Percentiles rank a stretch among this genome's conserved stretches.
These are phyloP conservation scores for Lasioglossum morio DNA, from an alignment of 2,888 invertebrate species.

Conservation along the genomic window DNA sequence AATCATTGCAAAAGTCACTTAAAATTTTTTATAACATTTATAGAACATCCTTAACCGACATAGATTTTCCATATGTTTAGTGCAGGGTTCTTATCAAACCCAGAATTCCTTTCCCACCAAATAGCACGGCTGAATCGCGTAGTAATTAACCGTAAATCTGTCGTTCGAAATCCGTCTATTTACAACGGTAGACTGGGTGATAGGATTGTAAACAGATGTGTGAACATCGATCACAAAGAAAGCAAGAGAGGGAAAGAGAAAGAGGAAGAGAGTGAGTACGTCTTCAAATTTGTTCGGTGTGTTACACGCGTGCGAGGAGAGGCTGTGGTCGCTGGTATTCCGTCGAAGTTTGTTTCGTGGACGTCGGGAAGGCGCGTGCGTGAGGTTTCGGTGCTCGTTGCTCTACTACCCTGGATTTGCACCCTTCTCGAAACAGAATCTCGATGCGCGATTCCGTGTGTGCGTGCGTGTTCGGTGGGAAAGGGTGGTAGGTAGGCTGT, in stretches of 20 bases:
- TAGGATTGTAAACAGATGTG: conserved; percentile 16
- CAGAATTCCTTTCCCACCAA: no score
- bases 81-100: no score
- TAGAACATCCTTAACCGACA: no score
- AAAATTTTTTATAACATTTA: no score
- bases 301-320: not conserved
- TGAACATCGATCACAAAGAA: not conserved
- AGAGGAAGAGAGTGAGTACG: not conserved
- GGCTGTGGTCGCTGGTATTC: not conserved
- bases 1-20: no score
- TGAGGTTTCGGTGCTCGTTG: conserved; percentile 11
- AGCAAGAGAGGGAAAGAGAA: not conserved
- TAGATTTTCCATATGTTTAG: no score
- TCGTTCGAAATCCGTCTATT: not conserved
- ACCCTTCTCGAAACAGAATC: conserved; percentile 1
- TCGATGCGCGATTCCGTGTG: conserved; percentile 14
- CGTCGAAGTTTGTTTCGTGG: conserved; percentile 9
- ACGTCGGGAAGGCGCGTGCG: conserved; percentile 52
- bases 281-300: not conserved
- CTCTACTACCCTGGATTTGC: conserved; percentile 39
- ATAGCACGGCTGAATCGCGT: not conserved
- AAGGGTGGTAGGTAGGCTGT: not conserved
- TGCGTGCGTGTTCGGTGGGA: not conserved
- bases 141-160: not conserved
- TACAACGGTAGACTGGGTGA: not conserved